These are phyloP conservation scores for Sebastiscus albofasciatus DNA, from an alignment of 2,797 vertebrate species.

Conservation along the genomic window DNA sequence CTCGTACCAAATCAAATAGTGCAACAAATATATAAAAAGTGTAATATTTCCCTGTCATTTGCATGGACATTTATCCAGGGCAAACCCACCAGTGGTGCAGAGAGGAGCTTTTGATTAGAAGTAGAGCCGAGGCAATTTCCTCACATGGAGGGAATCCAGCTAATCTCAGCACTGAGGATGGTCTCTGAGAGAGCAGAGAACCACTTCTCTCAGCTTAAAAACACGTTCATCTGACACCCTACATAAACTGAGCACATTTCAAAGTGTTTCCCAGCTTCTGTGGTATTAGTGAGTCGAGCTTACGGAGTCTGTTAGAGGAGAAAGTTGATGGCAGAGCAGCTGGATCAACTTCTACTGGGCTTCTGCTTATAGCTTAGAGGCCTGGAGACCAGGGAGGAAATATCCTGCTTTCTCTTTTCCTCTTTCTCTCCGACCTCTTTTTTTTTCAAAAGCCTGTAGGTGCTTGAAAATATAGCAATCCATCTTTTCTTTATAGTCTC, in stretches of 20 bases:
- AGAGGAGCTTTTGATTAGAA: conserved; percentile 32
- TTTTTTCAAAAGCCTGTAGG: conserved; percentile 16
- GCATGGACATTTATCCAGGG: conserved; percentile 2
- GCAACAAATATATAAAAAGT: neutral
- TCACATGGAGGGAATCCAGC: conserved; percentile 33
- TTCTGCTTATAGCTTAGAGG: conserved; percentile 5
- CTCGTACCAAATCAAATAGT: neutral
- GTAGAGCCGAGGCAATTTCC: conserved; percentile 22
- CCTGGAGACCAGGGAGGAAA: conserved; percentile 6
- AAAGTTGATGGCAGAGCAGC: neutral
- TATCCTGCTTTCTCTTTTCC: conserved; percentile 14
- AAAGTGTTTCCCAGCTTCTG: neutral
- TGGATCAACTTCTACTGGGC: conserved; percentile 21
- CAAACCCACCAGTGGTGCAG: conserved; percentile 15
- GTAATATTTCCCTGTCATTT: neutral
- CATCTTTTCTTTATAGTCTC: conserved; percentile 50
- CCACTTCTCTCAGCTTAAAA: neutral
- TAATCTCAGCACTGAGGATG: conserved; percentile 38
- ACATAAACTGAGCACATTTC: conserved; percentile 1
- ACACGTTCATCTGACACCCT: neutral
- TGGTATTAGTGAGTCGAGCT: neutral
- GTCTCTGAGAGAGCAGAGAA: conserved; percentile 15
- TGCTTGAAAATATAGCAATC: conserved; percentile 46
- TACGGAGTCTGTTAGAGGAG: neutral
- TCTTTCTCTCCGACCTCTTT: neutral